These are phyloP conservation scores for Physella acuta DNA, from an alignment of 1,140 invertebrate genomes.

Conservation along the genomic window DNA sequence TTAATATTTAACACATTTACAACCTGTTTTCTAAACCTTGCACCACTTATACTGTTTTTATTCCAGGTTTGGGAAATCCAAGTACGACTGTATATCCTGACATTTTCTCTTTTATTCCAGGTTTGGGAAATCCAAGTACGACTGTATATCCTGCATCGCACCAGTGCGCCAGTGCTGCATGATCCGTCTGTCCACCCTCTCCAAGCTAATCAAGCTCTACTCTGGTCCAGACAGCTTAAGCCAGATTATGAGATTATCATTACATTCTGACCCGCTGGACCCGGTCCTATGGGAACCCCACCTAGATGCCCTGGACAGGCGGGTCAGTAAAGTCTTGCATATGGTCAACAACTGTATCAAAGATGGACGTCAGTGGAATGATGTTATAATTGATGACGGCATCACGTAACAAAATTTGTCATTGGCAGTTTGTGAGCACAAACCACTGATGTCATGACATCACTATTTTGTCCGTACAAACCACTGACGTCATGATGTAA, in stretches of 20 bases:
- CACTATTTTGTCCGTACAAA: too few relatives aligned
- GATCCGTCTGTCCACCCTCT: constrained; percentile 76
- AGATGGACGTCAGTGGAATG: constrained; percentile 23
- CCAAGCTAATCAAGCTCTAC: constrained; percentile 77
- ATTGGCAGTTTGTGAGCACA: too few relatives aligned
- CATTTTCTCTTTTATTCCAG: constrained; percentile 35
- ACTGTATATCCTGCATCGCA: constrained; percentile 90
- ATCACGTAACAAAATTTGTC: too few relatives aligned
- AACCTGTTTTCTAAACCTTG: not conserved
- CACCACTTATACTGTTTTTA: not conserved
- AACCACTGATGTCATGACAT: too few relatives aligned
- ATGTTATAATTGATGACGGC: constrained; percentile 44
- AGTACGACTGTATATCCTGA: constrained; percentile 90
- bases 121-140: constrained; percentile 87
- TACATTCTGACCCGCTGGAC: constrained; percentile 77
- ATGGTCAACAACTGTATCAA: constrained; percentile 38
- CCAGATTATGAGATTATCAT: constrained; percentile 73
- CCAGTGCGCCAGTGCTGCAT: constrained; percentile 90
- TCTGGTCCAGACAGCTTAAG: constrained; percentile 80
- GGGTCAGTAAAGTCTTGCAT: constrained; percentile 65
- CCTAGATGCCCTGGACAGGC: constrained; percentile 81
- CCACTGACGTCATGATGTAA: too few relatives aligned
- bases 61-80: constrained; percentile 78
- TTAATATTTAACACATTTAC: not conserved
- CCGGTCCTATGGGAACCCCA: constrained; percentile 90